Percentiles rank a stretch among this genome's conserved stretches.
Conservation (phyloP, 2,888 invertebrate genomes). For the Pammene fasciana region DNA sequence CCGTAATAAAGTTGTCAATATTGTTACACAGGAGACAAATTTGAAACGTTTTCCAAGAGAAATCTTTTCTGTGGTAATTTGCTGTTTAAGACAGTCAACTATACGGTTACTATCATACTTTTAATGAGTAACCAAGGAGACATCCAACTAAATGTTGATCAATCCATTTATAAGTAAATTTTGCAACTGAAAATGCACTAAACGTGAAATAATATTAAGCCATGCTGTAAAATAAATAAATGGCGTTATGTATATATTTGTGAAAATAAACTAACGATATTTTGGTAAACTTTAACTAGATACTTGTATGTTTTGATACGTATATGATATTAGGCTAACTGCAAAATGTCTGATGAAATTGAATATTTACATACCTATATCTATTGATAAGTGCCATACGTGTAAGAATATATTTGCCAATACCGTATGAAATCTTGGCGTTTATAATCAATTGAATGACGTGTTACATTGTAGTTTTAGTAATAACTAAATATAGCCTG, state of each 20-base stretch:
- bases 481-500: not conserved
- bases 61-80: no score
- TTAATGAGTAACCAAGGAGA: not conserved
- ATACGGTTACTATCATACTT: not conserved
- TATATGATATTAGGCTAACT: constrained; percentile 13
- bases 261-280: constrained; percentile 21
- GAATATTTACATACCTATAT: constrained; percentile 19
- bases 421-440: constrained; percentile 1
- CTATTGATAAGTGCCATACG: constrained; percentile 25
- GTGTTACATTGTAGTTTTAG: not conserved
- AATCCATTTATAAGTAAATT: not conserved
- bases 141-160: not conserved
- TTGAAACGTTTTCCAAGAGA: no score
- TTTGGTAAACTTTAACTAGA: constrained; percentile 26
- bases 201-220: not conserved
- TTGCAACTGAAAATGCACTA: not conserved
- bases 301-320: constrained; percentile 25
- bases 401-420: constrained; percentile 26
- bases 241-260: constrained; percentile 19
- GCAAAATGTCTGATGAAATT: constrained; percentile 19
- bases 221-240: not conserved
- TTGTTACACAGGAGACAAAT: no score
- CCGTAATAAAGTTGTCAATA: no score
- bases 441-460: constrained; percentile 5
- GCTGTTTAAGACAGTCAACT: no score